Evolutionary conservation across 2,113 vertebrate genomes (phyloP).

Genomic region (Psilopsiagon aurifrons): DNA sequence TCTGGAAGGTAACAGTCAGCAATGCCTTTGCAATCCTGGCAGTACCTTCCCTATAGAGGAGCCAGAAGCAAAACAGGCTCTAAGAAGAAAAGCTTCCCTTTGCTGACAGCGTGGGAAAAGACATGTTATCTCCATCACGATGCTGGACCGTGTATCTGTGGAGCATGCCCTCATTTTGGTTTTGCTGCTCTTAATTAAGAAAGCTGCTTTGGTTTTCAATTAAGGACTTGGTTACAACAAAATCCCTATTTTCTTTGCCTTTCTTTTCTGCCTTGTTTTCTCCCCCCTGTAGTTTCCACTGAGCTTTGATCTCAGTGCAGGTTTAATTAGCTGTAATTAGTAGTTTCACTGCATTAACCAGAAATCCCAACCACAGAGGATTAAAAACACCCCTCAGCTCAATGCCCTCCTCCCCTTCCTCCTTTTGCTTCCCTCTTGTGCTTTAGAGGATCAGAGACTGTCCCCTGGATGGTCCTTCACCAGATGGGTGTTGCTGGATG

Average conservation of each 20-base stretch:
- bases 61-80: neutral
- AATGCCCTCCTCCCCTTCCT: neutral
- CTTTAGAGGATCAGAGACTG: neutral
- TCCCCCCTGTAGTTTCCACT: conserved; percentile 10
- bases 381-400: neutral
- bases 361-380: neutral
- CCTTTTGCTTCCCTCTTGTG: neutral
- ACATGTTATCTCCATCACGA: neutral
- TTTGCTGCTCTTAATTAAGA: conserved; percentile 48
- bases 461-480: neutral
- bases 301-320: conserved; percentile 52
- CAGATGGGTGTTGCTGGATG: neutral
- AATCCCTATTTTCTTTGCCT: conserved; percentile 27
- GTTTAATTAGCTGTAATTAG: conserved; percentile 69
- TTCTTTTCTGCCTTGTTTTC: conserved; percentile 34
- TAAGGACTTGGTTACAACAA: conserved; percentile 32
- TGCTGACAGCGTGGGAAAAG: neutral
- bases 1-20: neutral
- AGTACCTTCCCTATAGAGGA: neutral
- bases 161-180: conserved; percentile 5
- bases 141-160: neutral
- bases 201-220: conserved; percentile 54
- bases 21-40: neutral
- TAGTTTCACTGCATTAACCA: conserved; percentile 32
- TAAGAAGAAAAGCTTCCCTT: neutral